Evolutionary conservation across 2,797 vertebrate species (phyloP).

Genomic region (Adelosebastes latens): DNA sequence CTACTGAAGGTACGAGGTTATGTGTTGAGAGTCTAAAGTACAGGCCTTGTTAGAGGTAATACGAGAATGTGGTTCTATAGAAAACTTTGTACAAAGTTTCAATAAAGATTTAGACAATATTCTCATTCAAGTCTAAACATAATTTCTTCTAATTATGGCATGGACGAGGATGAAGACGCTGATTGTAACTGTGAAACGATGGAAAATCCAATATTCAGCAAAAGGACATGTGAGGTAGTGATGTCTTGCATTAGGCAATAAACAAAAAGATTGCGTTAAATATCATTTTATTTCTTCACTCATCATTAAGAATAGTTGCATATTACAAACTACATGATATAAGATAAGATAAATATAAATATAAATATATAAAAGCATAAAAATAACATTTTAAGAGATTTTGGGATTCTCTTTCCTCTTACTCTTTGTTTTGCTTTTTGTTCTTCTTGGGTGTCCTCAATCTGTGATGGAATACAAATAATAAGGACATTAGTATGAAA

Average conservation of each 20-base stretch:
- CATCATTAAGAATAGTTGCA: not conserved
- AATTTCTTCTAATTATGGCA: not conserved
- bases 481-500: not conserved
- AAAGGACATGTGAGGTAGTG: not conserved
- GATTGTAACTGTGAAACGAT: not conserved
- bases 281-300: not conserved
- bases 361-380: conserved; percentile 4
- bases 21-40: not conserved
- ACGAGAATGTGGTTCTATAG: not conserved
- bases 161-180: not conserved
- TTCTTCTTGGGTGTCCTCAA: conserved; percentile 9
- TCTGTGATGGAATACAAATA: conserved; percentile 28
- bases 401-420: not conserved
- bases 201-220: not conserved
- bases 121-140: not conserved
- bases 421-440: not conserved
- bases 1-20: not conserved
- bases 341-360: not conserved
- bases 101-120: not conserved
- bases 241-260: not conserved
- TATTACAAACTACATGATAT: not conserved
- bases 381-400: not conserved
- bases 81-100: not conserved
- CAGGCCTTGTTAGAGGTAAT: not conserved
- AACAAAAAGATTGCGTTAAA: not conserved